These are phyloP conservation scores for Oxycera nigricornis DNA, from an alignment of 2,888 invertebrate genomes.

Conservation along the genomic window DNA sequence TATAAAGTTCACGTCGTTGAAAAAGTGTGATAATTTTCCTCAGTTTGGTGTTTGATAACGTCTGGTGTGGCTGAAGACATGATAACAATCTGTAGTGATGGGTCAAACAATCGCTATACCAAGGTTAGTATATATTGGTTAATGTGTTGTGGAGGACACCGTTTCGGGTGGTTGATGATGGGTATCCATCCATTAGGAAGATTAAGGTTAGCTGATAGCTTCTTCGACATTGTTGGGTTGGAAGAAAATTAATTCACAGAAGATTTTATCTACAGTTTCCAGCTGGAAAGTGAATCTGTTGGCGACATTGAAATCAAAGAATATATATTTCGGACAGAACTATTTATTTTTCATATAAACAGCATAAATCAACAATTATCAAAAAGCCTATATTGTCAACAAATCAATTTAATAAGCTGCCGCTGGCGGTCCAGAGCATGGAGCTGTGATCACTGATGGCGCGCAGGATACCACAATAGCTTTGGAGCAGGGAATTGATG, in stretches of 20 bases:
- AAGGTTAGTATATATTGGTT: neutral
- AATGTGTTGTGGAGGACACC: neutral
- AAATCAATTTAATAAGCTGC: neutral
- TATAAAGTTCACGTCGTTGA: too few species aligned
- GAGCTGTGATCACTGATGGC: constrained; percentile 11
- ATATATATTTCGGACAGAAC: neutral
- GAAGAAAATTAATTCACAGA: neutral
- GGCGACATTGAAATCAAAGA: neutral
- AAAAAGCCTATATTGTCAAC: neutral
- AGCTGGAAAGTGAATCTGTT: neutral
- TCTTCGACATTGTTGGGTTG: too few species aligned
- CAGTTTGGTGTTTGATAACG: neutral
- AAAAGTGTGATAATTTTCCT: neutral
- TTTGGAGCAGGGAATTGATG: constrained; percentile 31
- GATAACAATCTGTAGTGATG: constrained; percentile 1
- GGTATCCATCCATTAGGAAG: too few species aligned
- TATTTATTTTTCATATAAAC: constrained; percentile 1
- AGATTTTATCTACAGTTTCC: neutral
- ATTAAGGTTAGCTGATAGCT: too few species aligned
- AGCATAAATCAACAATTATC: neutral
- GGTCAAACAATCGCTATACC: constrained; percentile 16
- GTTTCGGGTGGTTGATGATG: too few species aligned
- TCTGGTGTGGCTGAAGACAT: neutral
- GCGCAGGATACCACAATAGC: constrained; percentile 22
- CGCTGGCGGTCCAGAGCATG: constrained; percentile 8